Evolutionary conservation across 2,113 vertebrate genomes (phyloP).

Genomic region (Glaucidium brasilianum): DNA sequence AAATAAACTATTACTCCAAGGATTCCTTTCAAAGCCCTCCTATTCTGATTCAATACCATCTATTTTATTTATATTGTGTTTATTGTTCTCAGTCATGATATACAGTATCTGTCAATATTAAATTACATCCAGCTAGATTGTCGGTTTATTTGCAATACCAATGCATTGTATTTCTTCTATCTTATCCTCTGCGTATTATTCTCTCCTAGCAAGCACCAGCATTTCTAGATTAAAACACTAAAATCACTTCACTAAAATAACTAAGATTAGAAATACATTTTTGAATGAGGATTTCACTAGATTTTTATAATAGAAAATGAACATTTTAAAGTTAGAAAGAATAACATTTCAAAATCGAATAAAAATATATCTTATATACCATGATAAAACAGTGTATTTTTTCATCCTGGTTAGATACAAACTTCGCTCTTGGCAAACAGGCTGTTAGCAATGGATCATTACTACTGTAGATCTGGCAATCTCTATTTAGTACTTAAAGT

Average conservation of each 20-base stretch:
- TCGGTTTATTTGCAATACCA: not conserved
- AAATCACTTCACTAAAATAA: not conserved
- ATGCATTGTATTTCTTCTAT: not conserved
- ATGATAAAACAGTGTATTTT: not conserved
- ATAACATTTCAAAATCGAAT: not conserved
- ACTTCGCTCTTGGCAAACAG: not conserved
- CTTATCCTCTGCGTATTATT: not conserved
- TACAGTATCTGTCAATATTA: not conserved
- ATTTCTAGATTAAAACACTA: not conserved
- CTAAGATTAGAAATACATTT: not conserved
- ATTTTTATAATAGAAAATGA: not conserved
- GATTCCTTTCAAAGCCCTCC: not conserved
- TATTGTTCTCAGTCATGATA: not conserved
- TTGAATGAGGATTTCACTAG: not conserved
- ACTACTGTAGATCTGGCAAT: not conserved
- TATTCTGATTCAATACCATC: not conserved
- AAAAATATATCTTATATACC: not conserved
- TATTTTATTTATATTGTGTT: not conserved
- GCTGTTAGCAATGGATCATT: not conserved
- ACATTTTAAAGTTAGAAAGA: not conserved
- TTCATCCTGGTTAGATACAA: not conserved
- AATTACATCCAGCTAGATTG: not conserved
- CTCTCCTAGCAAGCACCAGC: not conserved
- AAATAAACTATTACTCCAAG: not conserved
- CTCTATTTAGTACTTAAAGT: not conserved